Percentiles rank a stretch among this genome's conserved stretches.
Evolutionary conservation across 2,113 vertebrate genomes (phyloP).

Genomic region (Phrynocephalus versicolor): DNA sequence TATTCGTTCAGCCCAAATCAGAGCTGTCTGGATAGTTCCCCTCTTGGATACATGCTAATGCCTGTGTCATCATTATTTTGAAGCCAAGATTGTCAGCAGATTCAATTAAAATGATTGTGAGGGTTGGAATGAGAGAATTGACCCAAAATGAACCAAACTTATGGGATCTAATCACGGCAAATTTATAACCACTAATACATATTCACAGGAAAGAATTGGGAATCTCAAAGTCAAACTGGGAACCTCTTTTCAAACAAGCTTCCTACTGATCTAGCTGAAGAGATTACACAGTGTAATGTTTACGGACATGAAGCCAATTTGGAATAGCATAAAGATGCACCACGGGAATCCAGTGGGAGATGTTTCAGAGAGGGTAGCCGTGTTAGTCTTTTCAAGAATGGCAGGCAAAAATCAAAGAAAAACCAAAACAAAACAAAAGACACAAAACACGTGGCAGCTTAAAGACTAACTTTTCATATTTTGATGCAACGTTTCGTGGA

Average conservation of each 20-base stretch:
- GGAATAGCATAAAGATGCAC: neutral
- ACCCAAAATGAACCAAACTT: slow-evolving; percentile 1
- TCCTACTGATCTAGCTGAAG: neutral
- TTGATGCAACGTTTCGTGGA: too few species aligned
- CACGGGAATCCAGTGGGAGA: neutral
- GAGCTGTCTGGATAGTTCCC: slow-evolving; percentile 36
- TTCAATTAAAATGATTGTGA: slow-evolving; percentile 6
- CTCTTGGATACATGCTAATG: slow-evolving; percentile 31
- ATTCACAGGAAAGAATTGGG: slow-evolving; percentile 12
- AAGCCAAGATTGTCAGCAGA: slow-evolving; percentile 33
- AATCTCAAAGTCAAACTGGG: neutral
- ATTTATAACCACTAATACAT: slow-evolving; percentile 5
- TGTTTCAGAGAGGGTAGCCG: too few species aligned
- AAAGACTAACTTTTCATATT: too few species aligned
- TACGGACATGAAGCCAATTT: neutral
- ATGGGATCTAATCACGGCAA: slow-evolving; percentile 17
- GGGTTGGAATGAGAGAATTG: neutral
- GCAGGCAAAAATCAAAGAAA: too few species aligned
- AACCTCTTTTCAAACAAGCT: neutral
- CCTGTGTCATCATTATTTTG: neutral
- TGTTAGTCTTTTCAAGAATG: too few species aligned
- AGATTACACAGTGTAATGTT: neutral
- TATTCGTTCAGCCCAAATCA: slow-evolving; percentile 44
- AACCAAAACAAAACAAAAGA: too few species aligned
- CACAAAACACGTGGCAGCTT: too few species aligned